These are phyloP conservation scores for Gopherus flavomarginatus DNA, from an alignment of 2,113 vertebrate genomes.

Conservation along the genomic window DNA sequence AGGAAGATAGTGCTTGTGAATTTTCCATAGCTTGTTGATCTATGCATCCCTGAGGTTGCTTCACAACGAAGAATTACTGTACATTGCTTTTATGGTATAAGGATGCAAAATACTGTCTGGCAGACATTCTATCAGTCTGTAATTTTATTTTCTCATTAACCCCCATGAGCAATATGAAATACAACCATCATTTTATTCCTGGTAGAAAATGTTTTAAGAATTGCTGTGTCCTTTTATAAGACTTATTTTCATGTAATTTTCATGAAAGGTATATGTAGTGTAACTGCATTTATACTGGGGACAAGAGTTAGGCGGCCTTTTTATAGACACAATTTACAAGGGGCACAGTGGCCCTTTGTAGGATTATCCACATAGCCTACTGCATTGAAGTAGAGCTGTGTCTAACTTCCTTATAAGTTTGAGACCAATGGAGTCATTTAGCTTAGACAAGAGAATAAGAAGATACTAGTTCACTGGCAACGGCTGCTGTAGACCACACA, in stretches of 20 bases:
- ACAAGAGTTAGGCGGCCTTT: neutral
- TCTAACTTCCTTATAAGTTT: neutral
- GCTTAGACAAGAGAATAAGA: neutral
- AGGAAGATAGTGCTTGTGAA: neutral
- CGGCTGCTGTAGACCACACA: neutral
- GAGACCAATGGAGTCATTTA: neutral
- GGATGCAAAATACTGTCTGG: neutral
- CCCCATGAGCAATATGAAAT: slow-evolving; percentile 25
- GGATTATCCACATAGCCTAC: neutral
- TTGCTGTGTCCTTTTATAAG: slow-evolving; percentile 52
- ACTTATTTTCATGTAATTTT: slow-evolving; percentile 55
- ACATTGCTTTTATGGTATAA: neutral
- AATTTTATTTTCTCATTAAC: slow-evolving; percentile 18
- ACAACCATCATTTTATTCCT: slow-evolving; percentile 13
- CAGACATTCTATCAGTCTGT: neutral
- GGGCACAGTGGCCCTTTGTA: neutral
- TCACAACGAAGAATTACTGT: neutral
- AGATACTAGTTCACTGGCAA: neutral
- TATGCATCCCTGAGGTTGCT: neutral
- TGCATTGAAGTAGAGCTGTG: neutral
- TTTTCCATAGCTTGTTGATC: neutral
- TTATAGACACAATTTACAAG: neutral
- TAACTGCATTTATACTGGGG: neutral
- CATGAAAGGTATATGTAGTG: slow-evolving; percentile 44
- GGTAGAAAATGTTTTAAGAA: slow-evolving; percentile 31